Percentiles rank a stretch among this genome's conserved stretches.
phyloP scores from a whole-genome alignment of 2,797 vertebrate genomes.

The Rhinogobio ventralis region DNA sequence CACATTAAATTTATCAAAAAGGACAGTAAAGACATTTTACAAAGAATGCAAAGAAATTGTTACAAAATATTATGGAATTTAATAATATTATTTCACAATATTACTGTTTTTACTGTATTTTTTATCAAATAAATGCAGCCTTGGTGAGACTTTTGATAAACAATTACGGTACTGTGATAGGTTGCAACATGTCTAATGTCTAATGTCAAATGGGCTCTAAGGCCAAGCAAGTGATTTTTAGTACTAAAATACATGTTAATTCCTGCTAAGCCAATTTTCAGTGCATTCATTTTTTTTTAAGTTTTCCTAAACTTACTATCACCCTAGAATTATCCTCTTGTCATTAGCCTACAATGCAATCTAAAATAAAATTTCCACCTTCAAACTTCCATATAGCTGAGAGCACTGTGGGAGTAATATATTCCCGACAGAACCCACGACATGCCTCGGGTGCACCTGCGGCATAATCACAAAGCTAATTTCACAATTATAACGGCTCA shows the following conservation, averaged over 20 bases:
- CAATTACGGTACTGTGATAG: background rate
- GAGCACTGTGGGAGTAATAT: constrained; percentile 26
- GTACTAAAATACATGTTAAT: background rate
- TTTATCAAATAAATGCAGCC: background rate
- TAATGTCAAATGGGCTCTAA: background rate
- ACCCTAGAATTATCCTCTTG: background rate
- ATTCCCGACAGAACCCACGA: constrained; percentile 12
- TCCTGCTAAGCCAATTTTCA: background rate
- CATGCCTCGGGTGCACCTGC: constrained; percentile 35
- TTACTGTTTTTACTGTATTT: background rate
- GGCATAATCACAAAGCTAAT: constrained; percentile 44
- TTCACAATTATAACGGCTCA: constrained; percentile 46
- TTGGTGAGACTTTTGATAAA: background rate
- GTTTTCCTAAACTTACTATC: background rate
- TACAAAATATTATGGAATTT: too few species aligned
- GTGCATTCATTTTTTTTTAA: background rate
- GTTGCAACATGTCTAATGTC: background rate
- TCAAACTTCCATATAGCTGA: constrained; percentile 21
- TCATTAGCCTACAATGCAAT: background rate
- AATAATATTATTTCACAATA: background rate
- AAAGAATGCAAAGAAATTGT: too few species aligned
- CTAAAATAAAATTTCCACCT: constrained; percentile 25
- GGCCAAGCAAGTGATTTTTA: background rate
- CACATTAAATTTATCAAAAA: too few species aligned
- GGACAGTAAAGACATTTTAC: too few species aligned